Conservation (phyloP, 2,113 vertebrate genomes). For the Galbula dea region DNA sequence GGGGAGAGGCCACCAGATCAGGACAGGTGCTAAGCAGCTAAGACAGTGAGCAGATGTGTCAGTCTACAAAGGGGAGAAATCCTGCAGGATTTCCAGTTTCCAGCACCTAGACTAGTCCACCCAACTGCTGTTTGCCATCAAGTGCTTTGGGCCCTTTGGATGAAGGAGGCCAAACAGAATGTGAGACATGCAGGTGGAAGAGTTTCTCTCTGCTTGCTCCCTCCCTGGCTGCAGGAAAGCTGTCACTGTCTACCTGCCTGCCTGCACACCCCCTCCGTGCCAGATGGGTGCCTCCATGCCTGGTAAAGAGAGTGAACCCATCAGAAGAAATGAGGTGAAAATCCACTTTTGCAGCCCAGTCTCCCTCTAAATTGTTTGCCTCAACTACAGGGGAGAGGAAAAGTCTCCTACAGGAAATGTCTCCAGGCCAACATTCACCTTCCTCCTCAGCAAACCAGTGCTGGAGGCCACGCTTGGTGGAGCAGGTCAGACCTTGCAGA, state of each 20-base stretch:
- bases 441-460: background rate
- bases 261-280: background rate
- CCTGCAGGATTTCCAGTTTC: background rate
- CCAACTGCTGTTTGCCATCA: background rate
- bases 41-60: background rate
- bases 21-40: background rate
- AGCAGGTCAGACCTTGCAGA: background rate
- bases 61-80: background rate
- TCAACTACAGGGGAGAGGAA: background rate
- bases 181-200: background rate
- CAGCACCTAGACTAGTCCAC: background rate
- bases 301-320: background rate
- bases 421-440: background rate
- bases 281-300: background rate
- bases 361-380: background rate
- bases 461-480: background rate
- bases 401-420: background rate
- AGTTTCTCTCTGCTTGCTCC: background rate
- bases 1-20: slow-evolving; percentile 7
- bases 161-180: background rate
- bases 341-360: background rate
- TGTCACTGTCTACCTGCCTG: background rate
- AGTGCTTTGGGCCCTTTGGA: background rate
- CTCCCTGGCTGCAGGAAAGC: background rate
- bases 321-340: background rate